Base-by-base conservation (phyloP, 2,797 vertebrate species). In the Sebastes iracundus region DNA sequence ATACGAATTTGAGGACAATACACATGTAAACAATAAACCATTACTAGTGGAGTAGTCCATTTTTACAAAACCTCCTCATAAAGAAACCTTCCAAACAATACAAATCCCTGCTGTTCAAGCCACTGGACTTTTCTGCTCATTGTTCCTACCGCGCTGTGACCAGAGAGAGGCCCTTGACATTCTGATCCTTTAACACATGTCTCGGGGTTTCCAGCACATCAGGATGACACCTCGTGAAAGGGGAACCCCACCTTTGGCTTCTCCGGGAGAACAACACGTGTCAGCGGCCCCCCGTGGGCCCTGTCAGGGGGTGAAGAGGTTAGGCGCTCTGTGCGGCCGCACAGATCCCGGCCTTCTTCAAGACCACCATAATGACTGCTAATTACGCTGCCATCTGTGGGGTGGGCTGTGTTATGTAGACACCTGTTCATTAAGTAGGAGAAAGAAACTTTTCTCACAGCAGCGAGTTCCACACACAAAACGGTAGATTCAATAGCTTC, bases 361-460 rank as follows among this genome's bases (percentile, higher is more conserved):
- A 92, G 93, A 92, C 93, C 92, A 92, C 94, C 93, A 95, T 94
- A 96, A 95, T 93, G 93, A 95, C 93, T 94, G 94, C 94, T 96
- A 95, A 96, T 96, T 96, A 95, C 91, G 79, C 88, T 82, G 86
- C 93, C 95, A 95, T 95, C 94, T 95, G 95, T 86, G 91, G 91
- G 93, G 92, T 94, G 91, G 93, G 87, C 93, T 93, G 93, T 95
- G 95, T 94, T 95, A 93, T 95, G 94, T 94, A 95, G 94, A 95
- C 94, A 95, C 94, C 94, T 95, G 94, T 95, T 95, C 93, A 95
- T 95, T 96, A 96, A 91, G 88, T 78, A 60, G 89, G 78, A 85
- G 77, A 89, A 89, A 90, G 91, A 93, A 93, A 94, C 72, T 89
- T 93, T 94, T 85, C 86, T 77, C 14, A 85, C 71, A 74, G 76